Base-by-base conservation (phyloP, 2,888 invertebrate genomes). In the Lepidocyrtinus sp. region DNA sequence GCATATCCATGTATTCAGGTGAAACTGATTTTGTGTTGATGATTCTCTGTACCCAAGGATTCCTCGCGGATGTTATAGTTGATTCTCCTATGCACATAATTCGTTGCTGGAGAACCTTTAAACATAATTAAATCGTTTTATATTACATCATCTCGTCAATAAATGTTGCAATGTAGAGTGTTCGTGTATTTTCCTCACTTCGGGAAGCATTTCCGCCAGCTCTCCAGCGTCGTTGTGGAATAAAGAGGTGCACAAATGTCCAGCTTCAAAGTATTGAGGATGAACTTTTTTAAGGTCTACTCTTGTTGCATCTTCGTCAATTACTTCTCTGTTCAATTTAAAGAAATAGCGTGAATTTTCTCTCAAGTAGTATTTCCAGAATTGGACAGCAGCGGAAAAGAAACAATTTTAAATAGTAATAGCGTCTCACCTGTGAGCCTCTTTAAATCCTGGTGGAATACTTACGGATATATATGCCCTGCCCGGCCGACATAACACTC, bases 361-460 rank as follows among this genome's bases (percentile, higher is more conserved):
- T n/a, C n/a, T n/a, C n/a, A n/a, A n/a, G n/a, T n/a, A n/a, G n/a
- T n/a, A n/a, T n/a, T n/a, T n/a, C n/a, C n/a, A n/a, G n/a, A n/a
- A n/a, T n/a, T n/a, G n/a, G n/a, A n/a, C n/a, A n/a, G n/a, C n/a
- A n/a, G n/a, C 26, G 22, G 7, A 1, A 55, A 9, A 24, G n/a
- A 24, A 55, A 55, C 5, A n/a, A 55, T 55, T 36, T 15, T 55
- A 55, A 55, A 27, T 36, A 90, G 83, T 36, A 89, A 89, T 79
- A n/a, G n/a, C n/a, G n/a, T n/a, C n/a, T n/a, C 88, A 91, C 88
- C 92, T 89, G 86, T 93, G 94, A 0, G 91, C 90, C 87, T 93
- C 93, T 87, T 92, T 93, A 87, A 93, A 94, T 74, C 92, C 90
- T 89, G 92, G 93, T 0, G 96, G 96, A 83, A 95, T 88, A 69